Percentiles rank a stretch among this genome's conserved stretches.
phyloP scores from a whole-genome alignment of 2,797 vertebrate genomes.

The Myotis findleyi region DNA sequence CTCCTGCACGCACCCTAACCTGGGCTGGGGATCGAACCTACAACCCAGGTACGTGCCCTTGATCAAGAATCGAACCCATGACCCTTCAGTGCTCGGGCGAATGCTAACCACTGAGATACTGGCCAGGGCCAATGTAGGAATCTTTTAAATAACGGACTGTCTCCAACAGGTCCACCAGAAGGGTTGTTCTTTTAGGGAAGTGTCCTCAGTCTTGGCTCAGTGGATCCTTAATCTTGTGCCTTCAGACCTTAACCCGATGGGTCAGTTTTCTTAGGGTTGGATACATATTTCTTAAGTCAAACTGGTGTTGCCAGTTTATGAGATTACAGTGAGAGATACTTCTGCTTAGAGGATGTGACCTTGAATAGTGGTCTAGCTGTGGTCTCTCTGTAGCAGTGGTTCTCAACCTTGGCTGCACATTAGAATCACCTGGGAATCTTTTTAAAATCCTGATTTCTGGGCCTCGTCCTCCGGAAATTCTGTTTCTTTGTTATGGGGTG shows the following conservation, averaged over 20 bases:
- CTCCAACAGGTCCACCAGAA: neutral
- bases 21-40: too few relatives aligned
- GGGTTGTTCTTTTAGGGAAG: neutral
- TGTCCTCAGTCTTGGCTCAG: neutral
- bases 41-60: too few relatives aligned
- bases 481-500: too few relatives aligned
- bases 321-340: conserved; percentile 11
- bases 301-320: neutral
- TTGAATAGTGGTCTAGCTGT: neutral
- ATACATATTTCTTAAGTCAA: neutral
- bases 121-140: neutral
- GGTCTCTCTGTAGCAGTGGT: neutral
- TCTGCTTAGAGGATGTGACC: neutral
- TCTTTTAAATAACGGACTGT: neutral
- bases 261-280: neutral
- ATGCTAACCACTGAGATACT: too few relatives aligned
- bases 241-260: neutral
- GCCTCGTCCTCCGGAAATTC: too few relatives aligned
- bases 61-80: too few relatives aligned
- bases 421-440: too few relatives aligned
- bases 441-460: too few relatives aligned
- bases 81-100: too few relatives aligned
- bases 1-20: too few relatives aligned
- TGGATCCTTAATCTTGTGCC: neutral
- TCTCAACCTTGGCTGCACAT: too few relatives aligned